phyloP scores from a whole-genome alignment of 1,140 invertebrate genomes.

The Trichonephila clavata region DNA sequence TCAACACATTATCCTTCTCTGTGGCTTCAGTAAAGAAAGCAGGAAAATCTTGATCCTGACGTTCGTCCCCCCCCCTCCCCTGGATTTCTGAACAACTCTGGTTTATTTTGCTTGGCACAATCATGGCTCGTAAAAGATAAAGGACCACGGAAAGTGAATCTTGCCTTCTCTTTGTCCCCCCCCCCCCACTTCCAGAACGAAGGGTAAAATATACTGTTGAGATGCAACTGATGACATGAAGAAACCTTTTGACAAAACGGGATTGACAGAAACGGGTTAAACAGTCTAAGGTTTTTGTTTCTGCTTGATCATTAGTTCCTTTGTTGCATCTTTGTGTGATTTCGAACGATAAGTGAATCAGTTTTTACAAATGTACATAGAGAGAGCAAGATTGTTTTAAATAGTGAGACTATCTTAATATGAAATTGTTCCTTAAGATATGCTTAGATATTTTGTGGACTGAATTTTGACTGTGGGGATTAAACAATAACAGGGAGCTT shows the following conservation, averaged over 20 bases:
- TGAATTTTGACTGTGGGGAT: no score
- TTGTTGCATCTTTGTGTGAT: neutral
- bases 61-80: neutral
- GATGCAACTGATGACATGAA: neutral
- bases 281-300: no score
- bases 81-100: no score
- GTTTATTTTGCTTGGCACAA: slow-evolving; percentile 27
- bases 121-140: slow-evolving; percentile 19
- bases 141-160: neutral
- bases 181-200: neutral
- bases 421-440: no score
- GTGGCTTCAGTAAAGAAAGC: neutral
- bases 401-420: no score
- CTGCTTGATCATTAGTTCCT: neutral
- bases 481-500: no score
- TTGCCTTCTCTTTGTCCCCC: no score
- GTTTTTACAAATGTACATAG: neutral
- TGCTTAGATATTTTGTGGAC: no score
- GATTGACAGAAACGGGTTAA: neutral
- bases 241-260: neutral
- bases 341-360: neutral
- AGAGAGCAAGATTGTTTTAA: neutral
- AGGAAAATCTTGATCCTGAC: neutral
- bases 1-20: slow-evolving; percentile 23
- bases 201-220: neutral